Conservation (phyloP, 1,140 invertebrate genomes). For the Drosophila azteca region DNA sequence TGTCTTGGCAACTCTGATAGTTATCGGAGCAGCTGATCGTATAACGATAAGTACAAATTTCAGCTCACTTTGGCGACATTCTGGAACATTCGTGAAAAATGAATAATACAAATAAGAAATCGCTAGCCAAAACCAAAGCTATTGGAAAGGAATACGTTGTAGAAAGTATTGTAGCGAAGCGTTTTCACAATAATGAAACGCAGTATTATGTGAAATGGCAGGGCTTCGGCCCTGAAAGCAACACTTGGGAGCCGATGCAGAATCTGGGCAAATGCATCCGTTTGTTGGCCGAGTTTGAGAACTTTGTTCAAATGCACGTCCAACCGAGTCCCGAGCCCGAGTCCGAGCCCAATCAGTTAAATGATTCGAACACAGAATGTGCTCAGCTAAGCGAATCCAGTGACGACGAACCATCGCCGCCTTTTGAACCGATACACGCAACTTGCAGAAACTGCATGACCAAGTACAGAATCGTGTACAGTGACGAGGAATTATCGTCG, state of each 20-base stretch:
- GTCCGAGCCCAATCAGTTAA: too few relatives aligned
- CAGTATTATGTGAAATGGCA: conserved; percentile 45
- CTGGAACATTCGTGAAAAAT: background rate
- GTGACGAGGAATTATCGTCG: too few relatives aligned
- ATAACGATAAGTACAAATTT: too few relatives aligned
- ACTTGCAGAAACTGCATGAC: too few relatives aligned
- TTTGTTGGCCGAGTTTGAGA: conserved; percentile 39
- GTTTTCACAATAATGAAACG: conserved; percentile 24
- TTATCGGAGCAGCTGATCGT: background rate
- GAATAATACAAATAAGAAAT: background rate
- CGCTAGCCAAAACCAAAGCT: too few relatives aligned
- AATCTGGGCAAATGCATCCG: conserved; percentile 30
- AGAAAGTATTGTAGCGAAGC: conserved; percentile 38
- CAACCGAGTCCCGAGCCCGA: too few relatives aligned
- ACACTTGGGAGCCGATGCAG: conserved; percentile 58
- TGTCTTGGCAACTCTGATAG: background rate
- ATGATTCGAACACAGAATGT: too few relatives aligned
- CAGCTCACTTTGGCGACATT: too few relatives aligned
- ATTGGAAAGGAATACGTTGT: conserved; percentile 14
- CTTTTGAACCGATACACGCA: background rate
- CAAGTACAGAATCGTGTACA: too few relatives aligned
- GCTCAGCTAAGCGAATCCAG: background rate
- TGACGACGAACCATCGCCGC: conserved; percentile 1
- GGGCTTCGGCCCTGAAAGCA: conserved; percentile 13
- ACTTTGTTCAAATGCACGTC: background rate